Evolutionary conservation across 1,140 invertebrate species (phyloP).

Genomic region (Phymastichus coffea): DNA sequence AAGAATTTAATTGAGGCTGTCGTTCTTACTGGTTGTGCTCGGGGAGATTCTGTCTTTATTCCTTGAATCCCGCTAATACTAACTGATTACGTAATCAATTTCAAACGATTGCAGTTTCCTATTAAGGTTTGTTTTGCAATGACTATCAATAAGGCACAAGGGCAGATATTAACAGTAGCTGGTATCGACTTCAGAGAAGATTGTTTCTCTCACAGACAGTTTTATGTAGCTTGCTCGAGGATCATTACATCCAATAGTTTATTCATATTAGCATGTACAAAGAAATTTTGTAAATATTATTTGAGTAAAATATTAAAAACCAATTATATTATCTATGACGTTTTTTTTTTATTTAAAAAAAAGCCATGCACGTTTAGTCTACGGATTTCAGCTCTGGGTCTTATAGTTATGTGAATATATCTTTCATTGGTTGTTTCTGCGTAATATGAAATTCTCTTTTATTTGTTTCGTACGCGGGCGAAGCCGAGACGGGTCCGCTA

Average conservation of each 20-base stretch:
- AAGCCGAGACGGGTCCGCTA: too few species aligned
- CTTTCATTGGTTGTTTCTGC: too few species aligned
- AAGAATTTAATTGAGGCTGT: conserved; percentile 40
- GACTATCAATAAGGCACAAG: conserved; percentile 62
- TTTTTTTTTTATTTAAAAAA: too few species aligned
- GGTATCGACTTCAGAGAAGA: conserved; percentile 36
- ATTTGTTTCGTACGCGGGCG: too few species aligned
- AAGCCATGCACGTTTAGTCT: too few species aligned
- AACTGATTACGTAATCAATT: conserved; percentile 45
- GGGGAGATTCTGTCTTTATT: conserved; percentile 43
- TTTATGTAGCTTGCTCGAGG: conserved; percentile 49
- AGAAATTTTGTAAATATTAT: too few species aligned
- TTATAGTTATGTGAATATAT: too few species aligned
- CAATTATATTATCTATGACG: too few species aligned
- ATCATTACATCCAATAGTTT: conserved; percentile 43
- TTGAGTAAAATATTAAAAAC: too few species aligned
- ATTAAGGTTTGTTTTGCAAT: conserved; percentile 56
- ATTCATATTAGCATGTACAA: too few species aligned
- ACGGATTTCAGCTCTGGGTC: too few species aligned
- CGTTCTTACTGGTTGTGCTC: conserved; percentile 37
- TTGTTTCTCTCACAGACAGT: conserved; percentile 44
- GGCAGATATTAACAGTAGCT: conserved; percentile 48
- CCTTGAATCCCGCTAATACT: conserved; percentile 45
- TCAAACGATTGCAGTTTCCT: conserved; percentile 58
- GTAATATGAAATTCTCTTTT: too few species aligned